Evolutionary conservation across 2,113 vertebrate genomes (phyloP), one percentile per base, ranked within the genome.

Genomic region (Leucoraja erinaceus): DNA sequence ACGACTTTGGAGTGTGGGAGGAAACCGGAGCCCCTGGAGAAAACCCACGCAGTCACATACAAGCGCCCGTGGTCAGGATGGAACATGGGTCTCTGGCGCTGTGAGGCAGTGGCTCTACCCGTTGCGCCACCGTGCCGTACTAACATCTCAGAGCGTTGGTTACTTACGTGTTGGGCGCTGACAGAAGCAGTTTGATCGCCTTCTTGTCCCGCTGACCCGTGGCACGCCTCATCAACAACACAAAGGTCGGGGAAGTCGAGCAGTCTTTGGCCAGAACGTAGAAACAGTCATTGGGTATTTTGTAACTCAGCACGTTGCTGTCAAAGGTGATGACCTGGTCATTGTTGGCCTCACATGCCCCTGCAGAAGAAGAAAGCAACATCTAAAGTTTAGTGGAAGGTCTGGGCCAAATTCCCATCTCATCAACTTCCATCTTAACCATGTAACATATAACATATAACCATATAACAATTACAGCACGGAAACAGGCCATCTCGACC

Each of bases 251-350:
- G 63, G 93, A 10, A 56, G 94, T 93, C 0, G 93, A 95, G 28
- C 95, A 96, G 92, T 96, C 95, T 92, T 96, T 95, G 38, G 93
- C 94, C 14, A 94, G 94, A 56, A 96, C 74, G 28, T 95, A 91
- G 76, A 88, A 94, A 88, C 96, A 96, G 54, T 94, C 94, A 93
- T 94, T 93, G 92, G 94, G 94, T 92, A 95, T 94, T 61, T 93
- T 94, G 28, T 63, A 95, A 1, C 93, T 93, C 61, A 5, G 28
- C 74, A 91, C 93, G 78, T 94, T 28, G 0, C 0, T 11, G 61
- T 96, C 95, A 0, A 96, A 96, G 1, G 95, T 96, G 93, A 93
- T 94, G 93, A 96, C 94, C 38, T 91, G 92, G n/a, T 5, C 66
- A 74, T 93, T 93, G 0, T 81, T 28, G 83, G 95, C 90, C 93